A percentile compares a stretch with the other conserved stretches of the same genome.
Conservation (phyloP, 2,113 vertebrate species). For the Clupea harengus region DNA sequence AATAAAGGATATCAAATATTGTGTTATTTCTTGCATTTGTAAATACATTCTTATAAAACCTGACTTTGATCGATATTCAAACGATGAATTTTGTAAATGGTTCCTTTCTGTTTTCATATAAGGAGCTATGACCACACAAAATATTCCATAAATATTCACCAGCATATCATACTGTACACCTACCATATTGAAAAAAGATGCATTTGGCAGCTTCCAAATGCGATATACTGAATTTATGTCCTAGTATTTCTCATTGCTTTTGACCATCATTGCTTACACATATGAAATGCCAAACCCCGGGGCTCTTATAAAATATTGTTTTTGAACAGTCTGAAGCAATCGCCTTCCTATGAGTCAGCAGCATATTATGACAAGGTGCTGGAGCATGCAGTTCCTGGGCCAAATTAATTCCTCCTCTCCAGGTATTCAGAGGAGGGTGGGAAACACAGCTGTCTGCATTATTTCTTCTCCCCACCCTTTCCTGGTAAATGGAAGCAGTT, state of each 20-base stretch:
- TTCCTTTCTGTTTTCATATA: not conserved
- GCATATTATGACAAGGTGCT: slow-evolving; percentile 35
- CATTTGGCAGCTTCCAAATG: not conserved
- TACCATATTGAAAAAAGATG: not conserved
- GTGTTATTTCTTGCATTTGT: too few relatives aligned
- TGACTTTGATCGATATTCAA: not conserved
- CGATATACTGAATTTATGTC: slow-evolving; percentile 14
- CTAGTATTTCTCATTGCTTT: slow-evolving; percentile 25
- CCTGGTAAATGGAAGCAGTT: slow-evolving; percentile 19
- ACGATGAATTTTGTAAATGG: not conserved
- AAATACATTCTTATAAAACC: not conserved
- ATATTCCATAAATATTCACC: not conserved
- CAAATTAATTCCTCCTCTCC: slow-evolving; percentile 39
- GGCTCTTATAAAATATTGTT: slow-evolving; percentile 4
- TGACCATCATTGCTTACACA: slow-evolving; percentile 24
- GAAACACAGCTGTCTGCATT: slow-evolving; percentile 32
- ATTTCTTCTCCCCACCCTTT: slow-evolving; percentile 22
- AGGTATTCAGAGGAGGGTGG: slow-evolving; percentile 21
- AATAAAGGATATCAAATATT: not conserved
- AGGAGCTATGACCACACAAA: not conserved
- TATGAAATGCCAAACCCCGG: slow-evolving; percentile 5
- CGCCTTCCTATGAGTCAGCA: slow-evolving; percentile 38
- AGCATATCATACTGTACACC: not conserved
- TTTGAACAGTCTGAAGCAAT: slow-evolving; percentile 28
- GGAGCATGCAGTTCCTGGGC: slow-evolving; percentile 34